Base-by-base conservation (phyloP, 2,797 vertebrate species). In the Meriones psammophilus region DNA sequence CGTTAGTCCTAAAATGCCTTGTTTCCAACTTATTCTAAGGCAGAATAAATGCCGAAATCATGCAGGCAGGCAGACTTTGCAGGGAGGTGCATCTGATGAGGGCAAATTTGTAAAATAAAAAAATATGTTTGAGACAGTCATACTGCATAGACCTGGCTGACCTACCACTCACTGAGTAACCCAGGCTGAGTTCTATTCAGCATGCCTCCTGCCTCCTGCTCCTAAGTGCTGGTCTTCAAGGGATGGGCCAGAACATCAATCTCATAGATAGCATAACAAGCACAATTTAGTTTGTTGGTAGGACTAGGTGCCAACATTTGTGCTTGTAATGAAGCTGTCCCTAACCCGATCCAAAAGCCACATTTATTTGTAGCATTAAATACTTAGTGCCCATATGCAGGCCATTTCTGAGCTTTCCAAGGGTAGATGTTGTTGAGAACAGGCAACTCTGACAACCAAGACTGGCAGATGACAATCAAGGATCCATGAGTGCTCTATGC, bases 11-110 rank as follows among this genome's bases (percentile, higher is more conserved):
- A 92, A 80, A 42, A 46, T 89, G 73, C 60, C 90, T 97, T 20
- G 73, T 79, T 90, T 92, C 17, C 60, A 76, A n/a, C 71, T 84
- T 77, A 56, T 85, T 91, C 84, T 85, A 86, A 36, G 73, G 64
- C 36, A 64, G 33, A 42, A 91, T 83, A 39, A 60, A 87, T 91
- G 64, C 58, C 8, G 74, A 68, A 68, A 13, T 74, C 17, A 14
- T 92, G 30, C 26, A 30, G 15, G 39, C 79, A 15, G 58, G 58
- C 8, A 88, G 20, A 39, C 60, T 60, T 64, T 30, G 5, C 87
- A 73, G 13, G 8, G 36, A 86, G 3, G 4, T 54, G 42, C 36
- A 5, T 4, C 60, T 76, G 39, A 50, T 89, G 24, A 91, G 8
- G 92, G 33, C 17, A 64, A 66, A 85, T 50, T n/a, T 50, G 18